These are phyloP conservation scores for Piscicola geometra DNA, from an alignment of 2,888 invertebrate genomes.

Conservation along the genomic window DNA sequence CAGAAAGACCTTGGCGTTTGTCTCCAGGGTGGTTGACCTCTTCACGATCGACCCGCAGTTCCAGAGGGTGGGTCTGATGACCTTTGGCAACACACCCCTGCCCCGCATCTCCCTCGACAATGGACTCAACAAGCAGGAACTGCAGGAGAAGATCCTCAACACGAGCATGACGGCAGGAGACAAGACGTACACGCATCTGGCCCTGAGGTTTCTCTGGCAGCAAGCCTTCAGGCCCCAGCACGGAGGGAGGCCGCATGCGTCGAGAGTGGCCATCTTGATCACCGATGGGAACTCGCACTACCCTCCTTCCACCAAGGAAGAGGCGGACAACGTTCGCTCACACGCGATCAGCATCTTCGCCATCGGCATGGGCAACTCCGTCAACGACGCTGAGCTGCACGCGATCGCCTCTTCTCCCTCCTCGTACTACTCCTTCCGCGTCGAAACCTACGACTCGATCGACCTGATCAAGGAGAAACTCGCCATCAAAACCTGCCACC, in stretches of 20 bases:
- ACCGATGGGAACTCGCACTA: constrained; percentile 51
- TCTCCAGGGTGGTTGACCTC: constrained; percentile 37
- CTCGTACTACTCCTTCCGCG: constrained; percentile 48
- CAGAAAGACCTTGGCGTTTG: constrained; percentile 47
- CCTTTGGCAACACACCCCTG: constrained; percentile 24
- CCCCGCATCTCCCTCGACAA: constrained; percentile 29
- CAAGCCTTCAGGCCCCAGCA: constrained; percentile 33
- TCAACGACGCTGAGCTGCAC: constrained; percentile 47
- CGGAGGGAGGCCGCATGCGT: constrained; percentile 42
- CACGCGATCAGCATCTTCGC: constrained; percentile 50
- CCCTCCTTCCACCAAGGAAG: constrained; percentile 42
- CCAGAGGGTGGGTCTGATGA: constrained; percentile 32
- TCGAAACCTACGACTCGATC: constrained; percentile 48
- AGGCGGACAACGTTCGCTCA: constrained; percentile 45
- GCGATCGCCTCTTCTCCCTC: constrained; percentile 47
- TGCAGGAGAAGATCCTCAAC: constrained; percentile 22
- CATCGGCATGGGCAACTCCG: constrained; percentile 50
- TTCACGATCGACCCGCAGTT: constrained; percentile 22
- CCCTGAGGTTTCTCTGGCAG: constrained; percentile 43
- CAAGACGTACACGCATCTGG: constrained; percentile 39
- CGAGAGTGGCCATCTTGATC: constrained; percentile 48
- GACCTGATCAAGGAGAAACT: constrained; percentile 48
- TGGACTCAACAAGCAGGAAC: constrained; percentile 27
- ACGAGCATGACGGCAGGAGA: constrained; percentile 30
- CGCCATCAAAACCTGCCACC: constrained; percentile 48